Percentiles rank a stretch among this genome's conserved stretches.
phyloP scores from a whole-genome alignment of 1,140 invertebrate species.

The Pseudachorutes palmiensis region DNA sequence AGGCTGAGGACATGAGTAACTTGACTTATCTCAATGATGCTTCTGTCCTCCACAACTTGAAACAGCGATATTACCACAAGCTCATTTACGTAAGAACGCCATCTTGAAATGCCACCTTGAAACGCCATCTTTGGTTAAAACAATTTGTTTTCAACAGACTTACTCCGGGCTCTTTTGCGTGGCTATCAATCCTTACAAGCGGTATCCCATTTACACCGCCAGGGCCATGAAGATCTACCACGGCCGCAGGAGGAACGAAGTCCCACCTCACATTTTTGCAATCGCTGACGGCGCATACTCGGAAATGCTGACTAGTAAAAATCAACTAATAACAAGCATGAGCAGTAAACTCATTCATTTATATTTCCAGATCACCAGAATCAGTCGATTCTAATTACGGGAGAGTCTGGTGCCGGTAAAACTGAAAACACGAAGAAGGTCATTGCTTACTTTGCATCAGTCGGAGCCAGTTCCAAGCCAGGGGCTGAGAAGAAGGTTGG shows the following conservation, averaged over 20 bases:
- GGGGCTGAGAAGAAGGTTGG: conserved; percentile 32
- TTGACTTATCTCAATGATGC: conserved; percentile 61
- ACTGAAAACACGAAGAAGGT: conserved; percentile 60
- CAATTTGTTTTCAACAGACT: no score
- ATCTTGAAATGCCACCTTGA: not conserved
- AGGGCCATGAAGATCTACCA: conserved; percentile 55
- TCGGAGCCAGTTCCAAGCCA: conserved; percentile 42
- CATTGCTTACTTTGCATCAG: conserved; percentile 49
- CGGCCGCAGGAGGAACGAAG: conserved; percentile 57
- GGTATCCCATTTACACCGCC: conserved; percentile 59
- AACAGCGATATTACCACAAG: conserved; percentile 49
- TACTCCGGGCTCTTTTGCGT: conserved; percentile 36
- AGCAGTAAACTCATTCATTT: conserved; percentile 8
- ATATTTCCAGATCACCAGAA: conserved; percentile 47
- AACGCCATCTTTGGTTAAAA: no score
- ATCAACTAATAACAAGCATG: not conserved
- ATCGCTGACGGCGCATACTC: conserved; percentile 55
- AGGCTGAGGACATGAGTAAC: conserved; percentile 59
- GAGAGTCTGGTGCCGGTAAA: conserved; percentile 56
- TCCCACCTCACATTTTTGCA: conserved; percentile 62
- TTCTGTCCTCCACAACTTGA: conserved; percentile 54
- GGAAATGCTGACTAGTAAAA: conserved; percentile 46
- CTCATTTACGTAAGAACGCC: conserved; percentile 57
- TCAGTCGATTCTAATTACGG: conserved; percentile 53
- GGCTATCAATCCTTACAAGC: conserved; percentile 51